Conservation (phyloP, 1,140 invertebrate genomes). For the Cyphomyrmex costatus region DNA sequence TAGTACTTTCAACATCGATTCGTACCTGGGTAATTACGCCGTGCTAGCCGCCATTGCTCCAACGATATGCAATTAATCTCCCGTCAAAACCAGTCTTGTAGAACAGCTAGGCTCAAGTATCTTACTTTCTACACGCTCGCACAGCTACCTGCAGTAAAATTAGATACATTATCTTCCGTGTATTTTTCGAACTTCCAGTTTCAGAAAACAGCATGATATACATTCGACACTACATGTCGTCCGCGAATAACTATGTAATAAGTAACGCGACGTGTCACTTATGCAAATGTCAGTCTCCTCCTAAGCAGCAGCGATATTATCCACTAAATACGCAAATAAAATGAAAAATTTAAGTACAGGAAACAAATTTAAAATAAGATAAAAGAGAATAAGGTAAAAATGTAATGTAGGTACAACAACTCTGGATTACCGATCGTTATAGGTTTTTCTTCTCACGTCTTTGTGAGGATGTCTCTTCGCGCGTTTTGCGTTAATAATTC, state of each 20-base stretch:
- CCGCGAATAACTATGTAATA: background rate
- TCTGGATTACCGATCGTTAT: background rate
- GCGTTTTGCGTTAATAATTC: background rate
- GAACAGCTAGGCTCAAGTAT: constrained; percentile 39
- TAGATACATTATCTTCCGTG: constrained; percentile 36
- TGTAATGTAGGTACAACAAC: too few species aligned
- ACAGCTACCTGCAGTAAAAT: constrained; percentile 36
- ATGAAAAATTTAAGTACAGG: background rate
- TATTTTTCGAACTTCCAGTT: constrained; percentile 1
- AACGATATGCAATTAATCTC: constrained; percentile 61
- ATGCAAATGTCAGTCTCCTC: constrained; percentile 15
- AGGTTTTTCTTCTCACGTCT: background rate
- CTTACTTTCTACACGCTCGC: constrained; percentile 42
- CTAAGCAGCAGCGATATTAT: background rate
- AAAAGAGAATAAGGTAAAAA: too few species aligned
- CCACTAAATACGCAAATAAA: background rate
- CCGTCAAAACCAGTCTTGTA: constrained; percentile 57
- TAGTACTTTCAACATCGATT: constrained; percentile 57
- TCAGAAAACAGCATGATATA: background rate
- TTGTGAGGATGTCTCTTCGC: background rate
- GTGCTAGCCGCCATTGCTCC: constrained; percentile 49
- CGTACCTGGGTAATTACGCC: constrained; percentile 45
- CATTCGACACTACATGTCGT: constrained; percentile 18
- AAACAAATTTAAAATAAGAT: background rate
- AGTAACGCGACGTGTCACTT: constrained; percentile 29